These are phyloP conservation scores for Ctenomys sociabilis DNA, from an alignment of 2,113 vertebrate species.

Conservation along the genomic window DNA sequence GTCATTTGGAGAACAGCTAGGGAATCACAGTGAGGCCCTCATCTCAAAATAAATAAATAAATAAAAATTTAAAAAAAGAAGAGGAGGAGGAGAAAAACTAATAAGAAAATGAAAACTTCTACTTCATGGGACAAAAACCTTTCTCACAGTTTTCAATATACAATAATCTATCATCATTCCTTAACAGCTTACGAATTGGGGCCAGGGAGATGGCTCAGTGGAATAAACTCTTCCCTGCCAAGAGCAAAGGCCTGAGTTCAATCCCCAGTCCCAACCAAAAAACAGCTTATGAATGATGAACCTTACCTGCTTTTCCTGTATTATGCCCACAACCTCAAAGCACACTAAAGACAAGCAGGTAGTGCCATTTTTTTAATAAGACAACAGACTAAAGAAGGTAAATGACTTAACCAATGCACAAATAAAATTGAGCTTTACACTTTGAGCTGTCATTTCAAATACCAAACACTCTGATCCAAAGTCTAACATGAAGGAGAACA, in stretches of 20 bases:
- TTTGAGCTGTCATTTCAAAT: neutral
- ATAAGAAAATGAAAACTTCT: neutral
- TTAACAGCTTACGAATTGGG: neutral
- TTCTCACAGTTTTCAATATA: neutral
- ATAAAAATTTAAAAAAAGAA: no score
- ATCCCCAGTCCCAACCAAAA: no score
- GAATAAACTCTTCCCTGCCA: no score
- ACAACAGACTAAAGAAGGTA: neutral
- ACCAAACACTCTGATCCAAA: neutral
- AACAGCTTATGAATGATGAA: neutral
- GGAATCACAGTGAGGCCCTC: no score
- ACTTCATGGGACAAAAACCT: neutral
- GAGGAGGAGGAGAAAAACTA: no score
- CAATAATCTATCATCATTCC: neutral
- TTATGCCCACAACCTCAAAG: neutral
- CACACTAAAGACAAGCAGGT: neutral
- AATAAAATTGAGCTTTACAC: neutral
- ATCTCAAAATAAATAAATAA: no score
- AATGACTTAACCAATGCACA: neutral
- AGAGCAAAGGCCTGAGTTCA: no score
- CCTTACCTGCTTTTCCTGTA: neutral
- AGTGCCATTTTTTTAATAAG: neutral
- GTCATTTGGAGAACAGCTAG: neutral
- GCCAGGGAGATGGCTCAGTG: no score
- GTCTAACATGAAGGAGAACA: neutral